Conservation (phyloP, 2,113 vertebrate genomes). For the Lipophrys pholis region DNA sequence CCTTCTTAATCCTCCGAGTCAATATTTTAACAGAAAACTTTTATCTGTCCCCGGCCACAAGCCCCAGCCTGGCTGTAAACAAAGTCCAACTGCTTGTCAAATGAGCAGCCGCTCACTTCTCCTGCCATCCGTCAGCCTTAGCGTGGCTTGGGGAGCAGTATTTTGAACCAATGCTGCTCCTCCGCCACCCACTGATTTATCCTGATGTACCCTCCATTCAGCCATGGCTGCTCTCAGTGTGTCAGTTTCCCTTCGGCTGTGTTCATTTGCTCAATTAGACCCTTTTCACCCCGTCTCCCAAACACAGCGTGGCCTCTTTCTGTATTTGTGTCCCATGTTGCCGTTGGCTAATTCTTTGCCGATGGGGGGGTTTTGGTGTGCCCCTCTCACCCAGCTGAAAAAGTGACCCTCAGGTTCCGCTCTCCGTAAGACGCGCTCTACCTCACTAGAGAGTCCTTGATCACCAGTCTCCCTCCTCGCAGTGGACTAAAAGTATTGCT, state of each 20-base stretch:
- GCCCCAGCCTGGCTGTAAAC: constrained; percentile 51
- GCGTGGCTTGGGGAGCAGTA: constrained; percentile 1
- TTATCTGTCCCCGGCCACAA: constrained; percentile 44
- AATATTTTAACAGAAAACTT: constrained; percentile 58
- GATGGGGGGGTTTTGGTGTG: background rate
- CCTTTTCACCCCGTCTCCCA: constrained; percentile 10
- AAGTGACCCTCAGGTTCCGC: constrained; percentile 17
- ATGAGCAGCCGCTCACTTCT: constrained; percentile 33
- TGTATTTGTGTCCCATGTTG: constrained; percentile 20
- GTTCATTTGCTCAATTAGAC: constrained; percentile 44
- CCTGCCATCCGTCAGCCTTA: constrained; percentile 44
- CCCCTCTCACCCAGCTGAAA: constrained; percentile 43
- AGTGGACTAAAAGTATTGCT: background rate
- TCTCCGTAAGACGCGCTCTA: background rate
- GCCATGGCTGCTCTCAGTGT: constrained; percentile 6
- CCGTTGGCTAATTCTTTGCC: constrained; percentile 9
- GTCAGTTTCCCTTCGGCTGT: constrained; percentile 24
- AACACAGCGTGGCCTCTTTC: constrained; percentile 11
- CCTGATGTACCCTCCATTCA: constrained; percentile 11
- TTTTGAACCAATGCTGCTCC: background rate
- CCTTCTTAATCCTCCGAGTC: constrained; percentile 52
- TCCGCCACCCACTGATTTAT: background rate
- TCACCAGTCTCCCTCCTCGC: background rate
- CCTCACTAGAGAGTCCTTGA: background rate
- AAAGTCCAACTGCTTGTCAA: constrained; percentile 47